A percentile compares a stretch with the other conserved stretches of the same genome.
These are phyloP conservation scores for Dinomys branickii DNA, from an alignment of 2,113 vertebrate species.

Conservation along the genomic window DNA sequence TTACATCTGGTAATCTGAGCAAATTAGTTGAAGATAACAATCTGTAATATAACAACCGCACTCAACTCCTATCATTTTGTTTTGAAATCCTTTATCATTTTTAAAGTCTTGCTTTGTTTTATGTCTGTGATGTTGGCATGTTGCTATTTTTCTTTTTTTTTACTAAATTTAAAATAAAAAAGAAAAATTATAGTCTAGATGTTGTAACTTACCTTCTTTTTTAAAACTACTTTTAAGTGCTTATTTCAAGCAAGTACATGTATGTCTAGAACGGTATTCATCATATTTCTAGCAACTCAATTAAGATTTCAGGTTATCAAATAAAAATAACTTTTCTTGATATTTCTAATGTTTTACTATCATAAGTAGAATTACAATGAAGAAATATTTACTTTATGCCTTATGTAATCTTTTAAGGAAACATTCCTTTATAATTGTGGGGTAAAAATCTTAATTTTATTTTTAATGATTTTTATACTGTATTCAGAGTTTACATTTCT, in stretches of 20 bases:
- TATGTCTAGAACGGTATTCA: background rate
- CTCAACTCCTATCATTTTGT: too few relatives aligned
- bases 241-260: background rate
- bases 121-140: too few relatives aligned
- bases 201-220: too few relatives aligned
- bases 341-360: constrained; percentile 4
- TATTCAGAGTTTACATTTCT: background rate
- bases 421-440: background rate
- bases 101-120: too few relatives aligned
- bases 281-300: background rate
- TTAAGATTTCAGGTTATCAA: background rate
- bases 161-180: too few relatives aligned
- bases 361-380: background rate
- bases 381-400: background rate
- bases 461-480: background rate
- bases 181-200: too few relatives aligned
- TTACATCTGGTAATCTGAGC: too few relatives aligned
- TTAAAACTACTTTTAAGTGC: background rate
- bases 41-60: too few relatives aligned
- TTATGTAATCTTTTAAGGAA: background rate
- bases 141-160: too few relatives aligned
- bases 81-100: too few relatives aligned
- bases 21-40: too few relatives aligned
- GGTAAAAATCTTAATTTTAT: background rate
- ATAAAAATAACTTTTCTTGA: constrained; percentile 24